Evolutionary conservation across 2,888 invertebrate species (phyloP).

Genomic region (Drosophila eohydei): DNA sequence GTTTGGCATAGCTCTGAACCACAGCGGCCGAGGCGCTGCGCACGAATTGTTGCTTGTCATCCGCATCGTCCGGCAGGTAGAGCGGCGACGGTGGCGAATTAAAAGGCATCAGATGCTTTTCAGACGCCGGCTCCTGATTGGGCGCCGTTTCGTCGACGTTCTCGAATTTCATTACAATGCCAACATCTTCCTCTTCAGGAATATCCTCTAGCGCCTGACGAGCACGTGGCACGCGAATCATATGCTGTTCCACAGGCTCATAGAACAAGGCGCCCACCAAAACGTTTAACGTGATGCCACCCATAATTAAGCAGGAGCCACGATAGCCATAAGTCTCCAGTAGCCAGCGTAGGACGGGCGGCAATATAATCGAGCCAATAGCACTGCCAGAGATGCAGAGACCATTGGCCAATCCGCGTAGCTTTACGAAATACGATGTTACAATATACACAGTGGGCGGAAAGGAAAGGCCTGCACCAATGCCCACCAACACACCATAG

Average conservation of each 20-base stretch:
- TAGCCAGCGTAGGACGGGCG: constrained; percentile 90
- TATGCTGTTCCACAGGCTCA: constrained; percentile 92
- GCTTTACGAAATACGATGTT: constrained; percentile 92
- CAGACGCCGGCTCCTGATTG: constrained; percentile 31
- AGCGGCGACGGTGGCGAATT: constrained; percentile 73
- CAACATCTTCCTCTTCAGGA: constrained; percentile 84
- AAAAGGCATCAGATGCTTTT: constrained; percentile 65
- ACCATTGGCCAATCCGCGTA: constrained; percentile 93
- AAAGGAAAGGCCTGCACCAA: constrained; percentile 93
- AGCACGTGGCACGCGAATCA: constrained; percentile 88
- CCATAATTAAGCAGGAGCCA: constrained; percentile 92
- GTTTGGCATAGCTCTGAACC: constrained; percentile 86
- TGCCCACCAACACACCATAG: constrained; percentile 93
- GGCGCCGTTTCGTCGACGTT: constrained; percentile 72
- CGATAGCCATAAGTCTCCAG: constrained; percentile 89
- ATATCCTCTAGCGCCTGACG: constrained; percentile 82
- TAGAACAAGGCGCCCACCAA: constrained; percentile 94
- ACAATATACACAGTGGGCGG: constrained; percentile 96
- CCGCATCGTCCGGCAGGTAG: constrained; percentile 65
- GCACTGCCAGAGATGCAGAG: constrained; percentile 95
- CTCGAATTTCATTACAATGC: constrained; percentile 84
- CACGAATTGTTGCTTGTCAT: constrained; percentile 86
- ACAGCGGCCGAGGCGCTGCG: constrained; percentile 90
- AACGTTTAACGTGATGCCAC: constrained; percentile 92
- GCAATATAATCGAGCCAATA: constrained; percentile 93